Evolutionary conservation across 2,888 invertebrate species (phyloP).

Genomic region (Bugulina stolonifera): DNA sequence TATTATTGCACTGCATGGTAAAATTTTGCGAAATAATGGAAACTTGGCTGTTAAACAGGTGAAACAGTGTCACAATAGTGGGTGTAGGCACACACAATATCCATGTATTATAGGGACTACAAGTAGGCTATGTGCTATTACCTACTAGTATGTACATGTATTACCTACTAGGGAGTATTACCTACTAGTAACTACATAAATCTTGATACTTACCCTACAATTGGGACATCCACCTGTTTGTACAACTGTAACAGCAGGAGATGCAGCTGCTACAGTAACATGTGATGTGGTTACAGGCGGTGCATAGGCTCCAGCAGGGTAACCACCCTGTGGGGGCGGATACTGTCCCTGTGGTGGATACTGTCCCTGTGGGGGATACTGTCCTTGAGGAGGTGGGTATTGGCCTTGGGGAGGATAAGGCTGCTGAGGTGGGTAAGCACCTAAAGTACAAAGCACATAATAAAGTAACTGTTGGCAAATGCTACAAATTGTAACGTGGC

Average conservation of each 20-base stretch:
- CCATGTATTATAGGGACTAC: no score
- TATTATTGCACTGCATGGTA: no score
- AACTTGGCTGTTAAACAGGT: no score
- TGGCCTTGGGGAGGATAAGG: neutral
- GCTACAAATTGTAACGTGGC: no score
- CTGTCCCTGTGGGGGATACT: slow-evolving; percentile 3
- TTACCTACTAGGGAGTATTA: no score
- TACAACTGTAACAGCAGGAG: slow-evolving; percentile 21
- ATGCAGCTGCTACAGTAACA: neutral
- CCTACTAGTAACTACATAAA: no score
- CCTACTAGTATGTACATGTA: no score
- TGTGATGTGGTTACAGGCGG: neutral
- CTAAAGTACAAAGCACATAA: neutral
- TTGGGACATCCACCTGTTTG: slow-evolving; percentile 23
- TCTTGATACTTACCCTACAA: slow-evolving; percentile 14
- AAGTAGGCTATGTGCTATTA: no score
- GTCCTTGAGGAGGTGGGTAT: neutral
- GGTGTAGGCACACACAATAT: no score
- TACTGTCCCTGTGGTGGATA: neutral
- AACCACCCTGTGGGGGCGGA: neutral
- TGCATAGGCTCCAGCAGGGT: neutral
- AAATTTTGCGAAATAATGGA: no score
- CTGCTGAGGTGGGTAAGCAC: neutral
- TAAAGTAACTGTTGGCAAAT: no score
- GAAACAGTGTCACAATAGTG: no score